phyloP scores from a whole-genome alignment of 1,140 invertebrate genomes.

The Cydia strobilella region DNA sequence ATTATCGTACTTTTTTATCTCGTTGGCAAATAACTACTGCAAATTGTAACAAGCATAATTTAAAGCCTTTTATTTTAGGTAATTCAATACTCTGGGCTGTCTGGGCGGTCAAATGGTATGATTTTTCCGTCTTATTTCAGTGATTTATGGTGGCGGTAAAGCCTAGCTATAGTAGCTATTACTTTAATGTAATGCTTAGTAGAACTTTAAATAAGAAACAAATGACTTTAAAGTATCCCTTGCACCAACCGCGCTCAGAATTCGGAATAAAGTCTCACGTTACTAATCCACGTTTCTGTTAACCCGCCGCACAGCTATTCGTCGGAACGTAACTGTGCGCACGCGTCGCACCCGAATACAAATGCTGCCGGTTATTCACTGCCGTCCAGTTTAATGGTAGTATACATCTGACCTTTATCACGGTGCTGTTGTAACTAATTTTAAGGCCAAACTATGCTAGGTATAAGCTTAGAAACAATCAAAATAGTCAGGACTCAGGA shows the following conservation, averaged over 20 bases:
- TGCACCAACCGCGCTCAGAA: background rate
- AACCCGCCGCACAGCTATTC: conserved; percentile 52
- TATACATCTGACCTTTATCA: background rate
- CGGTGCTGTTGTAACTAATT: background rate
- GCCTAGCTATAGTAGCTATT: too few relatives aligned
- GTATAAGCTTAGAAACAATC: conserved; percentile 40
- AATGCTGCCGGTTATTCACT: conserved; percentile 40
- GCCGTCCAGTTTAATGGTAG: background rate
- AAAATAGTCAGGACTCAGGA: conserved; percentile 26
- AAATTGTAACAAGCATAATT: too few relatives aligned
- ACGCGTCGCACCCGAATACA: conserved; percentile 51
- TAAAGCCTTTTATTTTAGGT: too few relatives aligned
- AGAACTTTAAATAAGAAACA: background rate
- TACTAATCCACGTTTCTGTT: conserved; percentile 30
- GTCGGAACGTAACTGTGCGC: conserved; percentile 60
- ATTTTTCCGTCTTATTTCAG: too few relatives aligned
- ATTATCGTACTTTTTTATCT: background rate
- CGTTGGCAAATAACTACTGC: background rate
- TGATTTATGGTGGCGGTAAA: too few relatives aligned
- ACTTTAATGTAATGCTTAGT: background rate
- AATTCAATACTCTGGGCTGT: too few relatives aligned
- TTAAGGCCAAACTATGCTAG: background rate
- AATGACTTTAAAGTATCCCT: background rate
- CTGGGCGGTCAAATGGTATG: too few relatives aligned
- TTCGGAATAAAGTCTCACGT: conserved; percentile 18